phyloP scores from a whole-genome alignment of 2,888 invertebrate species.

The Thereva nobilitata region DNA sequence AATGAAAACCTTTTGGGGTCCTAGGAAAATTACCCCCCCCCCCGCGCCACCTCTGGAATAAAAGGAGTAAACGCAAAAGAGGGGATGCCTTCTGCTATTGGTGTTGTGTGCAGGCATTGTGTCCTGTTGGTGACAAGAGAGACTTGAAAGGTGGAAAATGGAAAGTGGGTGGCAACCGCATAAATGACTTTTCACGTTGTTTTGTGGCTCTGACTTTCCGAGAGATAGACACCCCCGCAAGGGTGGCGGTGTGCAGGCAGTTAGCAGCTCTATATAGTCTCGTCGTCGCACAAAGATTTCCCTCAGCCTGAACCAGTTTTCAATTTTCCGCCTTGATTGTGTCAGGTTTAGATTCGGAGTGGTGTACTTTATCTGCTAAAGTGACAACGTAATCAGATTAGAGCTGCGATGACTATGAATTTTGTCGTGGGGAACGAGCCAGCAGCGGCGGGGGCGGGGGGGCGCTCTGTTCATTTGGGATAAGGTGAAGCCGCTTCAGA shows the following conservation, averaged over 20 bases:
- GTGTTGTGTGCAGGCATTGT: neutral
- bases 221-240: neutral
- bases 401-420: constrained; percentile 31
- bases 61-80: too few relatives aligned
- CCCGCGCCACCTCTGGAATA: too few relatives aligned
- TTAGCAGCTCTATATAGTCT: neutral
- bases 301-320: constrained; percentile 2
- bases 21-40: too few relatives aligned
- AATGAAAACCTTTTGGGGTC: too few relatives aligned
- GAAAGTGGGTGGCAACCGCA: constrained; percentile 26
- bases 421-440: constrained; percentile 30
- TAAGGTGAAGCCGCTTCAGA: neutral
- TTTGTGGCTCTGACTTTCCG: neutral
- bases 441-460: constrained; percentile 1
- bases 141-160: constrained; percentile 14
- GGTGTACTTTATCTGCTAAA: constrained; percentile 20
- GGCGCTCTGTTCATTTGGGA: constrained; percentile 4
- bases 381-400: constrained; percentile 38
- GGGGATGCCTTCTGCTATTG: too few relatives aligned
- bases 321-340: neutral
- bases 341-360: constrained; percentile 19
- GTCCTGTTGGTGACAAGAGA: constrained; percentile 12
- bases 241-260: constrained; percentile 4
- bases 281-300: neutral
- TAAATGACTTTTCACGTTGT: constrained; percentile 22